These are phyloP conservation scores for Melitaea cinxia DNA, from an alignment of 1,140 invertebrate species.

Conservation along the genomic window DNA sequence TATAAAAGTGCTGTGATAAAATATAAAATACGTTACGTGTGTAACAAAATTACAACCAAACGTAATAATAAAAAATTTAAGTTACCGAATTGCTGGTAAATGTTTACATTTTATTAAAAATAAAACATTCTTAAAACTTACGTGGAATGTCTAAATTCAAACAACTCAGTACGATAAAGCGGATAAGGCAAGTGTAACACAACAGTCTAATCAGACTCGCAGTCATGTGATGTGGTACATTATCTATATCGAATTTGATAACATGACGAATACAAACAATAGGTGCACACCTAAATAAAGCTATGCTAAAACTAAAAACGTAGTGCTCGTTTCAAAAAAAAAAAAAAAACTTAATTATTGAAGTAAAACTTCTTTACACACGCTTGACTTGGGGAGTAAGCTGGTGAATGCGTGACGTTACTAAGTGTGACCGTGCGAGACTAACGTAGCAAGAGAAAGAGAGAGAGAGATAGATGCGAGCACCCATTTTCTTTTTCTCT, in stretches of 20 bases:
- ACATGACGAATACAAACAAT: background rate
- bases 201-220: background rate
- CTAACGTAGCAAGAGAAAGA: no score
- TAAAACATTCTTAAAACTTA: conserved; percentile 23
- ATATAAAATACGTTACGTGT: conserved; percentile 11
- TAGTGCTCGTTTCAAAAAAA: background rate
- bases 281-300: background rate
- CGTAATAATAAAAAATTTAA: conserved; percentile 3
- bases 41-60: conserved; percentile 14
- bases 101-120: background rate
- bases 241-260: conserved; percentile 7
- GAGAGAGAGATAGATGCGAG: no score
- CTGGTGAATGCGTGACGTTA: no score
- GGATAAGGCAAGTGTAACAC: background rate
- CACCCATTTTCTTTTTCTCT: no score
- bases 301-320: background rate
- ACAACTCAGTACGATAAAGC: background rate
- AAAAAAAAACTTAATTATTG: no score
- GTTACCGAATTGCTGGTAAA: conserved; percentile 4
- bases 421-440: no score
- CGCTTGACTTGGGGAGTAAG: no score
- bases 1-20: conserved; percentile 17
- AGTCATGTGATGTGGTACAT: conserved; percentile 5
- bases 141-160: conserved; percentile 23
- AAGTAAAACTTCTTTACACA: no score